Evolutionary conservation across 37 sponge, comb jelly and placozoan genomes (phyloP).

Genomic region (Cliona cf. orientalis): DNA sequence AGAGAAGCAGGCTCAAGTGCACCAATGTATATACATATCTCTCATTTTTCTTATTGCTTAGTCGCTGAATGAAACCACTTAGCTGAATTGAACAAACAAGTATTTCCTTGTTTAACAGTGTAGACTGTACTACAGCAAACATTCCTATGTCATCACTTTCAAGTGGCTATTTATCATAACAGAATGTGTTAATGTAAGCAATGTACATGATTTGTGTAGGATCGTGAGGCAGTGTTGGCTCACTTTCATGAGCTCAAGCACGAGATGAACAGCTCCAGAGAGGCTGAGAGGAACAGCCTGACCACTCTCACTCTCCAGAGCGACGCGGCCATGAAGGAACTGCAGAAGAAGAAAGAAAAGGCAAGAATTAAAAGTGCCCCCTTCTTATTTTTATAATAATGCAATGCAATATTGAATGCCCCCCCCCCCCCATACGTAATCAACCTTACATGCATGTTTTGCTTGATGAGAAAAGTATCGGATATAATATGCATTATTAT

Average conservation of each 20-base stretch:
- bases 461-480: too few relatives aligned
- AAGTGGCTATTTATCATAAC: too few relatives aligned
- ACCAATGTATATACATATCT: too few relatives aligned
- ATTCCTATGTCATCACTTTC: too few relatives aligned
- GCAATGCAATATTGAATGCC: background rate
- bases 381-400: background rate
- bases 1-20: background rate
- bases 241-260: slow-evolving; percentile 87
- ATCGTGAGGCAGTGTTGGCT: slow-evolving; percentile 73
- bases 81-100: too few relatives aligned
- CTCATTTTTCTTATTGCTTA: too few relatives aligned
- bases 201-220: too few relatives aligned
- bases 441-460: too few relatives aligned
- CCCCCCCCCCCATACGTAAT: slow-evolving; percentile 1
- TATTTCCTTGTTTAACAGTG: too few relatives aligned
- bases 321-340: slow-evolving; percentile 77
- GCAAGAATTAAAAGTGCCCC: slow-evolving; percentile 14
- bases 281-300: slow-evolving; percentile 79
- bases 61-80: too few relatives aligned
- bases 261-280: slow-evolving; percentile 89
- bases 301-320: slow-evolving; percentile 92
- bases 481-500: too few relatives aligned
- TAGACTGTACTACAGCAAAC: too few relatives aligned
- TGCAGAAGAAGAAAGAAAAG: slow-evolving; percentile 63
- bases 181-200: background rate